Evolutionary conservation across 2,113 vertebrate species (phyloP), one percentile per base, ranked within the genome.

Genomic region (Proterorhinus semilunaris): DNA sequence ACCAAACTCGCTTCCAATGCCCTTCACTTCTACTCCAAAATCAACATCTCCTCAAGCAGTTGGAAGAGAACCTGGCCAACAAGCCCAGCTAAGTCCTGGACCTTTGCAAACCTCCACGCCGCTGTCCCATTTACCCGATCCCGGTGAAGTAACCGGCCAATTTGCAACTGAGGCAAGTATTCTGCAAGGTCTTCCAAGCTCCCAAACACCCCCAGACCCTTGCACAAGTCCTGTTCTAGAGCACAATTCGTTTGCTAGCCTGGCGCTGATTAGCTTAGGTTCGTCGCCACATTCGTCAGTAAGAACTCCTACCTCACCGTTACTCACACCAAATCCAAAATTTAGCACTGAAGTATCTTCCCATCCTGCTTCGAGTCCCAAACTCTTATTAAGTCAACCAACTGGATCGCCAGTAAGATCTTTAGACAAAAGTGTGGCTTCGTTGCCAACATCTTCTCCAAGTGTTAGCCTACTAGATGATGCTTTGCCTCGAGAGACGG

Each of bases 31-130:
- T n/a, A 57, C 57, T 49, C 11, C 16, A 21, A 55, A 55, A 11
- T 1, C 6, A 27, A 49, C 8, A 36, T 36, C 27, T 36, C 27
- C 27, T 36, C 27, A 36, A 11, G 36, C 49, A 67, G 62, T 53
- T 59, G 21, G 11, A 50, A 10, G 53, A 27, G 44, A 13, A 15
- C 44, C 10, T 0, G 49, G 65, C 6, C 83, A 61, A 46, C 17
- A 6, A 16, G 77, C 74, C 0, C 42, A 6, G 4, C 64, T 11
- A n/a, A 69, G 79, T 58, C 82, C 79, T 16, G 78, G 74, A 21
- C 85, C 87, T 0, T 15, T 77, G 17, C 88, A 88, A 62, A 89
- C 87, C 27, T 89, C 84, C 16, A 89, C 86, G 54, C 87, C 87
- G 1, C 79, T 83, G 1, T 13, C 8, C 9, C 72, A 78, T 0